phyloP scores from a whole-genome alignment of 2,113 vertebrate genomes.

The Probosciger aterrimus region DNA sequence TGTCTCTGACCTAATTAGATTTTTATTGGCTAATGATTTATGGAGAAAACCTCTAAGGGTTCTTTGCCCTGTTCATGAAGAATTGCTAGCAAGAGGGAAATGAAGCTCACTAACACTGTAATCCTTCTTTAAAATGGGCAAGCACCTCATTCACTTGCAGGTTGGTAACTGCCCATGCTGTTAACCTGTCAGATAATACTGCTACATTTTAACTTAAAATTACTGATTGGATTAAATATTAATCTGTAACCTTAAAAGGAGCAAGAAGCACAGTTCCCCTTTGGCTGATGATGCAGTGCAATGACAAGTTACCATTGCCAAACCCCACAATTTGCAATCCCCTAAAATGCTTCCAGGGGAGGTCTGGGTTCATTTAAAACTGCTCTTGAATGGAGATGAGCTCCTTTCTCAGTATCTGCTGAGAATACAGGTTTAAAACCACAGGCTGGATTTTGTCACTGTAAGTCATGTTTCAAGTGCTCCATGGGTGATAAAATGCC shows the following conservation, averaged over 20 bases:
- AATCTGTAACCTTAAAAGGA: background rate
- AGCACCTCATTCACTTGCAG: accelerated
- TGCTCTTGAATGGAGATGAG: background rate
- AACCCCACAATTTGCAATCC: background rate
- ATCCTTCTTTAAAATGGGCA: background rate
- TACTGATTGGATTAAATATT: background rate
- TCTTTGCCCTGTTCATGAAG: background rate
- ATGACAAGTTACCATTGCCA: background rate
- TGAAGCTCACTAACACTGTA: background rate
- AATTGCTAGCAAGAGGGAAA: background rate
- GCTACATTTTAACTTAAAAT: background rate
- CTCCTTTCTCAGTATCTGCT: background rate
- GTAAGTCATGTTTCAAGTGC: background rate
- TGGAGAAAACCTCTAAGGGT: background rate
- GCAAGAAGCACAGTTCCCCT: background rate
- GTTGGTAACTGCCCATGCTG: background rate
- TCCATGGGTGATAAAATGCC: background rate
- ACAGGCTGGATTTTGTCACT: background rate
- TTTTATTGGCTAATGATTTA: background rate
- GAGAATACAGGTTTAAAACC: background rate
- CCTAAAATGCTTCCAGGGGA: background rate
- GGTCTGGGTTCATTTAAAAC: background rate
- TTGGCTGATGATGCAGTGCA: background rate
- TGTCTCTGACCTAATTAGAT: background rate
- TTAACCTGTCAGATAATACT: background rate